Conservation (phyloP, 2,797 vertebrate species). For the Poeciliopsis presidionis region DNA sequence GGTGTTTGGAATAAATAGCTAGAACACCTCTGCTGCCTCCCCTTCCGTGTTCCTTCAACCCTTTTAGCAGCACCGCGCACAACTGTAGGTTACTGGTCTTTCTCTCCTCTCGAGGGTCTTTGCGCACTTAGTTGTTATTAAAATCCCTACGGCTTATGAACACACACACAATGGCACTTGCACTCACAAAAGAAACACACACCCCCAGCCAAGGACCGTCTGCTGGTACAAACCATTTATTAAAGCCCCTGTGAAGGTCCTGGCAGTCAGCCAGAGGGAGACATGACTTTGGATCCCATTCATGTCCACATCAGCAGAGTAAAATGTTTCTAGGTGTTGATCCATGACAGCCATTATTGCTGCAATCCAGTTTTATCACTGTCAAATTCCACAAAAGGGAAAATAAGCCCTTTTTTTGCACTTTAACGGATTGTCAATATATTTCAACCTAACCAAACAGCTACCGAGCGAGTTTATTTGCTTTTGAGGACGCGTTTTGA, state of each 20-base stretch:
- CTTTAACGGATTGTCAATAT: constrained; percentile 75
- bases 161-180: constrained; percentile 59
- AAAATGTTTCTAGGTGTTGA: constrained; percentile 82
- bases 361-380: constrained; percentile 81
- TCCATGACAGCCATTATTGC: constrained; percentile 81
- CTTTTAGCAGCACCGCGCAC: constrained; percentile 70
- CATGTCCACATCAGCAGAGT: constrained; percentile 80
- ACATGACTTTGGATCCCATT: constrained; percentile 81
- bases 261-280: constrained; percentile 80
- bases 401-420: constrained; percentile 68
- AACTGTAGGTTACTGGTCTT: constrained; percentile 77
- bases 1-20: constrained; percentile 70
- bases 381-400: constrained; percentile 77
- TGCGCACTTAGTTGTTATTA: constrained; percentile 79
- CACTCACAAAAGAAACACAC: constrained; percentile 37
- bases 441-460: constrained; percentile 68
- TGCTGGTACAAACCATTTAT: constrained; percentile 81
- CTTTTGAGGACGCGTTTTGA: constrained; percentile 64
- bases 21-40: constrained; percentile 67
- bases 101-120: constrained; percentile 70
- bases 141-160: constrained; percentile 77
- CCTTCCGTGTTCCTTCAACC: constrained; percentile 74
- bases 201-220: constrained; percentile 72
- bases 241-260: constrained; percentile 81
- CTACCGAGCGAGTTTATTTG: constrained; percentile 66